Evolutionary conservation across 2,797 vertebrate genomes (phyloP).

Genomic region (Sebastes iracundus): DNA sequence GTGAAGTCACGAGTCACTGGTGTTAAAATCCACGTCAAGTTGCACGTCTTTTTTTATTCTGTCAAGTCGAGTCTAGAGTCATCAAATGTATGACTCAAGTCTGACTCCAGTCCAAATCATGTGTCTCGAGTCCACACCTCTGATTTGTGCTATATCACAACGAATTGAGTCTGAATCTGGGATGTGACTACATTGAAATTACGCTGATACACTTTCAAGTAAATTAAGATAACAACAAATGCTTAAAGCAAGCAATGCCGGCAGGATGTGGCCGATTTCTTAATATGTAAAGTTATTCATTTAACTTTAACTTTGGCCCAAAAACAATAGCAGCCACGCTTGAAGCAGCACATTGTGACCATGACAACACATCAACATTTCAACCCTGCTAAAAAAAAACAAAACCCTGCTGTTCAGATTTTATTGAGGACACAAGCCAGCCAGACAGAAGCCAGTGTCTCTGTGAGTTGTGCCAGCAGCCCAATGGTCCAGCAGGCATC

Average conservation of each 20-base stretch:
- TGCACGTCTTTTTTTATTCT: no score
- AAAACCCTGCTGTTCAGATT: conserved; percentile 26
- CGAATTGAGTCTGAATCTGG: background rate
- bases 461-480: conserved; percentile 42
- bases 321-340: background rate
- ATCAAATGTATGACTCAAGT: no score
- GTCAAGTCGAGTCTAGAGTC: no score
- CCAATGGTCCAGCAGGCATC: conserved; percentile 35
- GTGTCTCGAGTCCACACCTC: background rate
- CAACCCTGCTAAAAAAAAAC: background rate
- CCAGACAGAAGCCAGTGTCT: conserved; percentile 26
- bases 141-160: background rate
- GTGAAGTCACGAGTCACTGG: no score
- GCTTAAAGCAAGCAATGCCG: background rate
- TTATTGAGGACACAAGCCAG: conserved; percentile 43
- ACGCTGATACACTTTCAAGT: background rate
- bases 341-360: conserved; percentile 33
- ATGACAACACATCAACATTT: conserved; percentile 41
- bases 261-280: no score
- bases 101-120: no score
- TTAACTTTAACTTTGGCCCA: background rate
- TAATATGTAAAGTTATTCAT: background rate
- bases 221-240: background rate
- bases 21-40: no score
- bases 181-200: background rate